These are phyloP conservation scores for Prionace glauca DNA, from an alignment of 2,797 vertebrate species.

Conservation along the genomic window DNA sequence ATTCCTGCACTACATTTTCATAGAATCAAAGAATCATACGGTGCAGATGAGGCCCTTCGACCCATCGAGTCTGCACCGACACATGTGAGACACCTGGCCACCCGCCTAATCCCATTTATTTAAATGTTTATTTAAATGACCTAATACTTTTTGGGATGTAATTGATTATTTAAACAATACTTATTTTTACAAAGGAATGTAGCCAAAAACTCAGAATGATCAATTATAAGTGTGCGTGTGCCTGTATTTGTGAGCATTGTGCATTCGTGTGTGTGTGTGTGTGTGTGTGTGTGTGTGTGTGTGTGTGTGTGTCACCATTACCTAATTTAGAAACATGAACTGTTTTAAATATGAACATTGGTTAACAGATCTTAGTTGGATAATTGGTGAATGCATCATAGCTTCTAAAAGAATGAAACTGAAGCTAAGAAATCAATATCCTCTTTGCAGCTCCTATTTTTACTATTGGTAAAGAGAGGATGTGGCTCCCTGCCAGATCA, in stretches of 20 bases:
- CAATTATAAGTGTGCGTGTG: background rate
- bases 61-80: no score
- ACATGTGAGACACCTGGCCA: no score
- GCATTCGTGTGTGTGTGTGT: no score
- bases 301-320: no score
- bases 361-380: background rate
- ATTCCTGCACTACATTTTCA: background rate
- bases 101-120: no score
- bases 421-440: background rate
- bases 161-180: background rate
- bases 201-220: background rate
- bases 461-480: background rate
- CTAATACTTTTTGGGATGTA: background rate
- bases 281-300: no score
- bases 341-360: background rate
- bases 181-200: background rate
- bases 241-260: background rate
- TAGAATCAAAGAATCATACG: background rate
- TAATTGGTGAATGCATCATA: no score
- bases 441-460: background rate
- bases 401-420: background rate
- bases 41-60: no score
- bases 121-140: background rate
- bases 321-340: no score
- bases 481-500: background rate